Evolutionary conservation across 37 sponge, comb jelly and placozoan species (phyloP).

Genomic region (Spongia lamella): DNA sequence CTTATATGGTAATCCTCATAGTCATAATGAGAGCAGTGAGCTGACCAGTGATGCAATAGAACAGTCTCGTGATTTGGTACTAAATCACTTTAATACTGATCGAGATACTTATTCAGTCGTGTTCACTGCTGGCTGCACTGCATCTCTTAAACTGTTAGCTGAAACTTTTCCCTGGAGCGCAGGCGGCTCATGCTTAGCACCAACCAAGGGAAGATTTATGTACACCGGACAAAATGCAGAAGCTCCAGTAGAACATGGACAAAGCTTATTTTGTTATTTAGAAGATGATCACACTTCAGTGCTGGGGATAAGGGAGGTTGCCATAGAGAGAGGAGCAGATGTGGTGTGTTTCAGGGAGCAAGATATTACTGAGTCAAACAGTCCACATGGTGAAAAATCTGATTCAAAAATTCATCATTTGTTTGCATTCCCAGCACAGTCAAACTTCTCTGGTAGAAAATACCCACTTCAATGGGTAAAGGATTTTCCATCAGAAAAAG

Average conservation of each 20-base stretch:
- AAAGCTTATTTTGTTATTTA: slow-evolving; percentile 80
- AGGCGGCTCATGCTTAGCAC: no score
- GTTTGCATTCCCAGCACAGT: slow-evolving; percentile 89
- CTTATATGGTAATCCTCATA: slow-evolving; percentile 93
- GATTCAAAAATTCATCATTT: slow-evolving; percentile 38
- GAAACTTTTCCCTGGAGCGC: slow-evolving; percentile 79
- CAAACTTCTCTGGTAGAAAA: slow-evolving; percentile 89
- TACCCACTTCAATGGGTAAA: slow-evolving; percentile 79
- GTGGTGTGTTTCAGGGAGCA: slow-evolving; percentile 50
- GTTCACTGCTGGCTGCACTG: slow-evolving; percentile 85
- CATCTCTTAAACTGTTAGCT: slow-evolving; percentile 69
- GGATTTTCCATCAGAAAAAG: slow-evolving; percentile 13
- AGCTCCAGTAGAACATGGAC: neutral
- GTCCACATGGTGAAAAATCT: neutral
- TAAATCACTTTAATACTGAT: slow-evolving; percentile 71
- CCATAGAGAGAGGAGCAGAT: slow-evolving; percentile 53
- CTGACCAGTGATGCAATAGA: slow-evolving; percentile 52
- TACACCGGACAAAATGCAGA: no score
- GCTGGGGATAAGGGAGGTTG: slow-evolving; percentile 87
- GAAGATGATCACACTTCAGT: slow-evolving; percentile 95
- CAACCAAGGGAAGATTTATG: no score
- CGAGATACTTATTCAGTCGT: slow-evolving; percentile 63
- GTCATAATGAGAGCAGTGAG: slow-evolving; percentile 62
- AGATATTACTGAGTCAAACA: neutral
- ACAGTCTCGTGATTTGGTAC: slow-evolving; percentile 52